Conservation (phyloP, 2,113 vertebrate genomes). For the Sapayoa aenigma region DNA sequence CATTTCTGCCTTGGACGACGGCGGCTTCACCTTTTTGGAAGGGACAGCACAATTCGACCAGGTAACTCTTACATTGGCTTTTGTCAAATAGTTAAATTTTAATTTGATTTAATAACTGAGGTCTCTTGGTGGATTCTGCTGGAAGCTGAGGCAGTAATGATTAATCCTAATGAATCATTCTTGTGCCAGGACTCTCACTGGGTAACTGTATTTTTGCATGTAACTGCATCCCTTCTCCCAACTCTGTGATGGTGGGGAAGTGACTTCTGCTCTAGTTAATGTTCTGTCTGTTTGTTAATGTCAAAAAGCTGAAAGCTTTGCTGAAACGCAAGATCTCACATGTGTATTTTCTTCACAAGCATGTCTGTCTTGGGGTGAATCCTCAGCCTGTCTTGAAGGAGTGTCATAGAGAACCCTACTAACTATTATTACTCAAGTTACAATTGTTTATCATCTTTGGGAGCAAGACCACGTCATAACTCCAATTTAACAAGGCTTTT, state of each 20-base stretch:
- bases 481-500: background rate
- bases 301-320: background rate
- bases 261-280: background rate
- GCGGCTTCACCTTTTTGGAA: constrained; percentile 92
- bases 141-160: background rate
- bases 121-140: background rate
- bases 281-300: no score
- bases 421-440: background rate
- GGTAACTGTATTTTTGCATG: background rate
- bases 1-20: constrained; percentile 95
- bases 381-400: background rate
- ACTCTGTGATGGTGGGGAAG: background rate
- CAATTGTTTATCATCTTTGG: background rate
- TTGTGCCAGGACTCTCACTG: background rate
- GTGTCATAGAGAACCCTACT: background rate
- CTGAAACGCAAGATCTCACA: background rate
- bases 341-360: background rate
- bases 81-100: background rate
- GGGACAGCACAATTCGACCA: constrained; percentile 95
- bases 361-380: background rate
- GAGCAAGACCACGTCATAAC: background rate
- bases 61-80: constrained; percentile 59
- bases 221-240: background rate
- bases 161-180: background rate
- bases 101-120: background rate